These are phyloP conservation scores for Cynodonichthys magdalenae DNA, from an alignment of 2,797 vertebrate genomes.

Conservation along the genomic window DNA sequence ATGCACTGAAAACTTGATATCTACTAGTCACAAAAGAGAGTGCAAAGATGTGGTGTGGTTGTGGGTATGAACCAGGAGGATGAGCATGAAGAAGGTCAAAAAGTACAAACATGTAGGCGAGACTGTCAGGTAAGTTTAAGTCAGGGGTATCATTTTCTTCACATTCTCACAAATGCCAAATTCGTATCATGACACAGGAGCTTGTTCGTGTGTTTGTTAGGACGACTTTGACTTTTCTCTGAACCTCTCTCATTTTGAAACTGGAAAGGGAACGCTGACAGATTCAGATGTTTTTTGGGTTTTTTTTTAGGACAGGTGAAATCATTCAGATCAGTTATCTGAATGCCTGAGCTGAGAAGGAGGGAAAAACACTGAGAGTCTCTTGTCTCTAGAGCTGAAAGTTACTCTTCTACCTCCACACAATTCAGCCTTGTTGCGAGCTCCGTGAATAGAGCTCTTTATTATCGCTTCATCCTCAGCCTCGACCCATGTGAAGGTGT, in stretches of 20 bases:
- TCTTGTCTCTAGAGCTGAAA: slow-evolving; percentile 44
- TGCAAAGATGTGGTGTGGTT: slow-evolving; percentile 36
- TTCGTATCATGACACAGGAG: slow-evolving; percentile 1
- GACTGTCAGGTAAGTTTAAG: slow-evolving; percentile 40
- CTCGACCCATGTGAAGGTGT: slow-evolving; percentile 66
- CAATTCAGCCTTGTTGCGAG: slow-evolving; percentile 70
- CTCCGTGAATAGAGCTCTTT: slow-evolving; percentile 67
- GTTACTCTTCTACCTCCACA: slow-evolving; percentile 58
- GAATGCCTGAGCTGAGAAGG: slow-evolving; percentile 57
- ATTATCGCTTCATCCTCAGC: slow-evolving; percentile 67
- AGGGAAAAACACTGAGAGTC: slow-evolving; percentile 50
- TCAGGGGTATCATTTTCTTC: slow-evolving; percentile 37
- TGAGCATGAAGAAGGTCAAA: slow-evolving; percentile 11
- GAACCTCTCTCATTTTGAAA: slow-evolving; percentile 13
- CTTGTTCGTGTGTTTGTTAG: slow-evolving; percentile 5
- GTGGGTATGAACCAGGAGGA: slow-evolving; percentile 12
- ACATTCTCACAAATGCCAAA: slow-evolving; percentile 26
- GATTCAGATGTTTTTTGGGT: slow-evolving; percentile 12
- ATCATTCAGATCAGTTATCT: slow-evolving; percentile 49
- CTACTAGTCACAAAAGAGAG: slow-evolving; percentile 23
- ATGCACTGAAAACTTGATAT: no score
- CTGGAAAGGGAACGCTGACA: slow-evolving; percentile 21
- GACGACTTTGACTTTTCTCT: slow-evolving; percentile 36
- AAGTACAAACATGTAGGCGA: slow-evolving; percentile 14
- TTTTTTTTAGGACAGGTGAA: slow-evolving; percentile 32